phyloP scores from a whole-genome alignment of 2,113 vertebrate genomes.

The Hylia prasina region DNA sequence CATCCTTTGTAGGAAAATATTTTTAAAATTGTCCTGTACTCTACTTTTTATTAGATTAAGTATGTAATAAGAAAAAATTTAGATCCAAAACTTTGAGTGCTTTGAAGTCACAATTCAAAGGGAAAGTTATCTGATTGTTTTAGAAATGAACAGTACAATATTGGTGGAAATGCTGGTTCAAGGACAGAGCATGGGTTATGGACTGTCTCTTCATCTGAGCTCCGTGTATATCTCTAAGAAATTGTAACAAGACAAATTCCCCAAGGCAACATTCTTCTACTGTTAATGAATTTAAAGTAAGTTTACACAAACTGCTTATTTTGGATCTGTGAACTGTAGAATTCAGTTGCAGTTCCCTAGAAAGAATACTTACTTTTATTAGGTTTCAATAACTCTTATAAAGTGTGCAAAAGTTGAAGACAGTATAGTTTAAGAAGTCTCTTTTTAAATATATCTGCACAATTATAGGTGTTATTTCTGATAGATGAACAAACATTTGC shows the following conservation, averaged over 20 bases:
- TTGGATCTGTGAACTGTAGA: neutral
- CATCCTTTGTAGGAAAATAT: neutral
- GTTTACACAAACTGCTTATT: neutral
- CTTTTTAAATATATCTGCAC: neutral
- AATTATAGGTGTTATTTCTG: neutral
- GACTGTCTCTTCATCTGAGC: neutral
- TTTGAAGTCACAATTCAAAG: slow-evolving; percentile 40
- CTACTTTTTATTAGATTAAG: slow-evolving; percentile 16
- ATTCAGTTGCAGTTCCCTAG: neutral
- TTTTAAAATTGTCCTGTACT: neutral
- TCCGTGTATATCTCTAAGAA: neutral
- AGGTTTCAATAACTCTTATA: neutral
- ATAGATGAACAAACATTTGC: neutral
- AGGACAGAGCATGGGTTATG: neutral
- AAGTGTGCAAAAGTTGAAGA: neutral
- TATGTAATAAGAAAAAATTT: neutral
- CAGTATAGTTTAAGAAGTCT: neutral
- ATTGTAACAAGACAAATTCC: neutral
- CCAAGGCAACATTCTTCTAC: neutral
- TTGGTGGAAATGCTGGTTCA: neutral
- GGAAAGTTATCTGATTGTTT: neutral
- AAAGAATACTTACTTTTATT: neutral
- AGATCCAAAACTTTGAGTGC: neutral
- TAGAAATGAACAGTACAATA: neutral
- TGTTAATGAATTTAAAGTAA: neutral